A percentile compares a stretch with the other conserved stretches of the same genome.
phyloP scores from a whole-genome alignment of 2,888 invertebrate genomes.

The Aphodius granarius region DNA sequence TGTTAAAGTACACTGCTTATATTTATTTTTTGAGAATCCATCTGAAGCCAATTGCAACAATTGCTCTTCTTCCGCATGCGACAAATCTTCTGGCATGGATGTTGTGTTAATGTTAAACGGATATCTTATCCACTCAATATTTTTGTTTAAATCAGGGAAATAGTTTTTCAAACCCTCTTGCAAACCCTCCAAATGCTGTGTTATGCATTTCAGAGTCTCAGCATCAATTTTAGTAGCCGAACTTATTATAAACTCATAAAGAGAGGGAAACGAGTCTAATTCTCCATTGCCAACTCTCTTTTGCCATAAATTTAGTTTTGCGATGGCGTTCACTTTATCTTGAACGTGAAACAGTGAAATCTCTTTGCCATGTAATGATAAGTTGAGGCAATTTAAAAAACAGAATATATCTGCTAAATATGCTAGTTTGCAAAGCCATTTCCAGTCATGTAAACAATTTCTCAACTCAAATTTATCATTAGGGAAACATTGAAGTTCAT shows the following conservation, averaged over 20 bases:
- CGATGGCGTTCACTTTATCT: neutral
- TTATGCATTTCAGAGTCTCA: no score
- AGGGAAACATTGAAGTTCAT: slow-evolving; percentile 10
- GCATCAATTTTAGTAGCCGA: no score
- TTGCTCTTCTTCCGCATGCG: slow-evolving; percentile 13
- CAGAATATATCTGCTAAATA: no score
- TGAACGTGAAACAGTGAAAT: neutral
- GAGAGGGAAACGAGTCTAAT: slow-evolving; percentile 10
- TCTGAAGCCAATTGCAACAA: neutral
- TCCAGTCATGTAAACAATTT: slow-evolving; percentile 22
- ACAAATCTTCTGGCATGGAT: slow-evolving; percentile 20
- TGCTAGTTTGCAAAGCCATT: slow-evolving; percentile 21
- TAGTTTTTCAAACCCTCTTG: no score
- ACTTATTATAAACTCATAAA: slow-evolving; percentile 10
- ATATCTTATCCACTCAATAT: slow-evolving; percentile 17
- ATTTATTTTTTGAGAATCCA: slow-evolving; percentile 2
- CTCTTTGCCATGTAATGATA: neutral
- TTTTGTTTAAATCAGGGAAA: neutral
- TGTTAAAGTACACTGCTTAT: neutral
- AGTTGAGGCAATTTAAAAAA: slow-evolving; percentile 21
- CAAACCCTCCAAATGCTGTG: no score
- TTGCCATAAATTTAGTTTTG: no score
- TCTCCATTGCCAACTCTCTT: no score
- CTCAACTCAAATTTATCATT: slow-evolving; percentile 21
- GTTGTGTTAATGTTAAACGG: slow-evolving; percentile 19